These are phyloP conservation scores for Morpho helenor DNA, from an alignment of 2,888 invertebrate species.

Conservation along the genomic window DNA sequence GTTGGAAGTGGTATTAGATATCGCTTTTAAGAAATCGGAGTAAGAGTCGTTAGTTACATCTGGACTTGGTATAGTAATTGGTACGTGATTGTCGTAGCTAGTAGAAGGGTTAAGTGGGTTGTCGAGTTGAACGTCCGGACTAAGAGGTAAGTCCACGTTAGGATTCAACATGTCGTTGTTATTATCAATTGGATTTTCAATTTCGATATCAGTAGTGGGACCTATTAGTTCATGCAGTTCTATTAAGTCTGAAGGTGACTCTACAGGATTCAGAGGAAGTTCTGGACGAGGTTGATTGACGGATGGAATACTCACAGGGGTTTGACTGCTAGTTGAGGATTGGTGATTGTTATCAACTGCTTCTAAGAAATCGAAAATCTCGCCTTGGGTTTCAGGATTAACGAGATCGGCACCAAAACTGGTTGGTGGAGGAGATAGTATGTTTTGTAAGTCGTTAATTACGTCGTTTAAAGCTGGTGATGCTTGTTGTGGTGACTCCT, in stretches of 20 bases:
- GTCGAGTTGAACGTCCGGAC: background rate
- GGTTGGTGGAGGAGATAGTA: background rate
- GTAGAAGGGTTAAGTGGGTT: background rate
- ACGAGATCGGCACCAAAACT: background rate
- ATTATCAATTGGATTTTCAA: background rate
- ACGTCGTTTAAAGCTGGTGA: background rate
- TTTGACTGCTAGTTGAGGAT: no score
- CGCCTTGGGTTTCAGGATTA: background rate
- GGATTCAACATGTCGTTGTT: background rate
- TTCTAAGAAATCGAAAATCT: background rate
- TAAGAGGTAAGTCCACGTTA: background rate
- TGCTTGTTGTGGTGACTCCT: background rate
- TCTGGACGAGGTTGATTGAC: no score
- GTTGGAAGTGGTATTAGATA: background rate
- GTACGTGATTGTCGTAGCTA: no score
- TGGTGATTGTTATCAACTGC: no score
- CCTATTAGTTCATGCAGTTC: no score
- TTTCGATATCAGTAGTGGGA: background rate
- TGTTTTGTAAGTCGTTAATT: background rate
- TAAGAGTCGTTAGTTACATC: background rate
- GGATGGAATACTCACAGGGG: no score
- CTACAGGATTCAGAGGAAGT: no score
- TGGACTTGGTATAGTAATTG: background rate
- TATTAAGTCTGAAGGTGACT: no score
- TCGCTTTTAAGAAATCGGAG: background rate